A percentile compares a stretch with the other conserved stretches of the same genome.
phyloP scores from a whole-genome alignment of 1,140 invertebrate genomes.

The Drosophila fuyamai region DNA sequence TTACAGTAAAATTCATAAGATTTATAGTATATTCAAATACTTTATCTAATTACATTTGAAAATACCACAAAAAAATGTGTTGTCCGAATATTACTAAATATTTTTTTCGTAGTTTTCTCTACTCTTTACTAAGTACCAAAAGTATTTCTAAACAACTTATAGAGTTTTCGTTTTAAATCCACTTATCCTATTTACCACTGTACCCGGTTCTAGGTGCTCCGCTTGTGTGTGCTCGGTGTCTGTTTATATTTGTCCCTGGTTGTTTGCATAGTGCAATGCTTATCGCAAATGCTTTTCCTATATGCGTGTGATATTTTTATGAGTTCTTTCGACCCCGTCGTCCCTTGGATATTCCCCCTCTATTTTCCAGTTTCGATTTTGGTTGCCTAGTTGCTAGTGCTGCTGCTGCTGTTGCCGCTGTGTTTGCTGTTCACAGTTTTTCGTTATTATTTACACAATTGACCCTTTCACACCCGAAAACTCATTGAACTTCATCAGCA shows the following conservation, averaged over 20 bases:
- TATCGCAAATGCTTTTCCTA: constrained; percentile 70
- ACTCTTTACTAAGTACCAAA: too few relatives aligned
- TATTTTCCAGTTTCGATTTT: constrained; percentile 58
- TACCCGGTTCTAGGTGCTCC: constrained; percentile 23
- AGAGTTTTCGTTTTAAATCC: too few relatives aligned
- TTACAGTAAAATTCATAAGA: background rate
- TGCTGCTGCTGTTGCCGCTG: constrained; percentile 15
- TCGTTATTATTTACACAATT: constrained; percentile 82
- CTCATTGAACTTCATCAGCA: constrained; percentile 77
- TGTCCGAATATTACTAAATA: too few relatives aligned
- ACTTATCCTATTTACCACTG: background rate
- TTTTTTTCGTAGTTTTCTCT: too few relatives aligned
- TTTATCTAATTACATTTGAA: too few relatives aligned
- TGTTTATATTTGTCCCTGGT: constrained; percentile 52
- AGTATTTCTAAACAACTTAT: too few relatives aligned
- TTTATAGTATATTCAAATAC: too few relatives aligned
- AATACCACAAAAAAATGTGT: too few relatives aligned
- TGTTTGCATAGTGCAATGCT: constrained; percentile 73
- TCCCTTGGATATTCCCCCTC: background rate
- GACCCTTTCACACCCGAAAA: constrained; percentile 79
- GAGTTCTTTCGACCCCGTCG: constrained; percentile 40
- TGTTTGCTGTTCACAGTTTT: constrained; percentile 79
- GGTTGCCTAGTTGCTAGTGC: constrained; percentile 32
- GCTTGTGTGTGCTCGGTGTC: constrained; percentile 20
- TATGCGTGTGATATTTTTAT: constrained; percentile 81